Percentiles rank a stretch among this genome's conserved stretches.
Conservation (phyloP, 2,797 vertebrate genomes). For the Rhyacichthys aspro region DNA sequence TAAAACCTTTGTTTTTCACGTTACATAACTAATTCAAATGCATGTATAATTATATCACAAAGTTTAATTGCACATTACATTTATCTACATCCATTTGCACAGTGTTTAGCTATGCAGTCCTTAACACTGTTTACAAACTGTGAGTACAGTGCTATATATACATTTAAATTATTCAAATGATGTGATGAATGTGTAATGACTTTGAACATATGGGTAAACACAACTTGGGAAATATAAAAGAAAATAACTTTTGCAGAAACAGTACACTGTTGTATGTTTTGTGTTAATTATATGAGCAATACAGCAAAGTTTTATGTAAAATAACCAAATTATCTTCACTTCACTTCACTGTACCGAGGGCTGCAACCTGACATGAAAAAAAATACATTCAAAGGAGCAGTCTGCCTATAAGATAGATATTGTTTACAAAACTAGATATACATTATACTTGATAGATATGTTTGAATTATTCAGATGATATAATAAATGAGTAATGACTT, state of each 20-base stretch:
- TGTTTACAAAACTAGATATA: conserved; percentile 4
- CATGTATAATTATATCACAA: conserved; percentile 15
- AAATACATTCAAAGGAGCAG: not conserved
- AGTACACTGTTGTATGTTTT: not conserved
- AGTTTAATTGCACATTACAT: conserved; percentile 7
- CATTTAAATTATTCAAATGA: conserved; percentile 16
- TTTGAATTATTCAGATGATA: conserved; percentile 11
- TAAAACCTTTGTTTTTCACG: conserved; percentile 35
- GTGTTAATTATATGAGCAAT: conserved; percentile 3
- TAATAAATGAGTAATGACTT: conserved; percentile 17
- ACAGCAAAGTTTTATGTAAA: conserved; percentile 12
- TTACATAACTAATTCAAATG: not conserved
- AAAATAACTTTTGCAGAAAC: conserved; percentile 1
- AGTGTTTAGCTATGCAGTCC: not conserved
- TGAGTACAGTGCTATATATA: conserved; percentile 1
- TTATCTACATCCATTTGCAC: conserved; percentile 10
- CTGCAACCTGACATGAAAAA: not conserved
- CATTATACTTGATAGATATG: not conserved
- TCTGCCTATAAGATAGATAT: conserved; percentile 1
- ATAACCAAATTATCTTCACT: conserved; percentile 12
- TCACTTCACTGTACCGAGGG: not conserved
- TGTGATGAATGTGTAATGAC: conserved; percentile 15
- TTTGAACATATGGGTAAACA: conserved; percentile 19
- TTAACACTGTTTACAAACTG: conserved; percentile 2
- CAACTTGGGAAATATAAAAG: conserved; percentile 4